A percentile compares a stretch with the other conserved stretches of the same genome.
Conservation (phyloP, 2,888 invertebrate species). For the Corbicula japonica region DNA sequence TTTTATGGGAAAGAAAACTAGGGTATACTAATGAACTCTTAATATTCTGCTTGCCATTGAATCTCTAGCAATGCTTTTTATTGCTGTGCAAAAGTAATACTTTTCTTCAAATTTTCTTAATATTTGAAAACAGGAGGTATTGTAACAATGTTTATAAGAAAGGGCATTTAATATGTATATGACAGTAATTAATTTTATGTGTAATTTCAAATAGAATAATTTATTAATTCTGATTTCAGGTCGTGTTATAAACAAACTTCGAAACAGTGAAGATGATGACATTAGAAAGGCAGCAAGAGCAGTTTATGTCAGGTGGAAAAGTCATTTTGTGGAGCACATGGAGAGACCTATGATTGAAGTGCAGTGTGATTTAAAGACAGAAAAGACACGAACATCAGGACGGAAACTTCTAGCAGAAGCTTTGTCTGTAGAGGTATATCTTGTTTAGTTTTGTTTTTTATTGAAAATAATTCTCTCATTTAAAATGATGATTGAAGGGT, state of each 20-base stretch:
- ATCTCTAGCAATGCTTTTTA: too few relatives aligned
- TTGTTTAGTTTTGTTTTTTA: background rate
- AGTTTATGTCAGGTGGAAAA: constrained; percentile 80
- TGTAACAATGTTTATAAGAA: too few relatives aligned
- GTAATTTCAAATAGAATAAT: background rate
- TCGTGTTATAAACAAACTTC: constrained; percentile 77
- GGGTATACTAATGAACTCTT: too few relatives aligned
- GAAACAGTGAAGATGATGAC: constrained; percentile 76
- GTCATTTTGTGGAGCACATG: constrained; percentile 74
- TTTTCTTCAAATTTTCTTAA: background rate
- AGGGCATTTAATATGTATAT: too few relatives aligned
- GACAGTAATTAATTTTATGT: background rate
- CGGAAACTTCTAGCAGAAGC: constrained; percentile 74
- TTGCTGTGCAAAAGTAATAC: background rate
- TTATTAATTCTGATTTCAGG: constrained; percentile 65
- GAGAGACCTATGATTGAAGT: constrained; percentile 82
- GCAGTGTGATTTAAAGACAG: constrained; percentile 80
- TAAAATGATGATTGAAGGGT: background rate
- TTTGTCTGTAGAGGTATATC: constrained; percentile 71
- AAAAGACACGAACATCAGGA: constrained; percentile 74
- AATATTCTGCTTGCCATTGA: too few relatives aligned
- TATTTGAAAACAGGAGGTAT: background rate
- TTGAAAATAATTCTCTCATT: background rate
- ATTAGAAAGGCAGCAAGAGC: constrained; percentile 74
- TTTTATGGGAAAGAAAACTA: too few relatives aligned